Conservation (phyloP, 2,797 vertebrate genomes). For the Heterohyrax brucei region DNA sequence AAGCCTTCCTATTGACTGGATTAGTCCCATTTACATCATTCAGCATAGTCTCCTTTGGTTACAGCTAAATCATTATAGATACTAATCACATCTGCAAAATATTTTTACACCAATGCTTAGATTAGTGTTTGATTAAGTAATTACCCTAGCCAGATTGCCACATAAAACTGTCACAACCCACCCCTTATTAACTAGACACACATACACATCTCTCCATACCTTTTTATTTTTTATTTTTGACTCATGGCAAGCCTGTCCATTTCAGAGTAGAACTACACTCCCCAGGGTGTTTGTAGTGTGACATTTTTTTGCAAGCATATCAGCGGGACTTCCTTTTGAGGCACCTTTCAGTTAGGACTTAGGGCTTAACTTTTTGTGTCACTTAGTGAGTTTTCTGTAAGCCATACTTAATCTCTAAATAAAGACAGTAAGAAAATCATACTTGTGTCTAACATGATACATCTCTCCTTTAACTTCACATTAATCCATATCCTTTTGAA, state of each 20-base stretch:
- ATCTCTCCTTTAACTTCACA: not conserved
- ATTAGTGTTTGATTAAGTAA: not conserved
- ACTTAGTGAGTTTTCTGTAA: not conserved
- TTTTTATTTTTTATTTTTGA: not conserved
- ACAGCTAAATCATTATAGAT: not conserved
- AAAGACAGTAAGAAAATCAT: not conserved
- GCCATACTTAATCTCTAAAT: not conserved
- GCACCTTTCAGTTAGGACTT: not conserved
- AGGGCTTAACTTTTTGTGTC: not conserved
- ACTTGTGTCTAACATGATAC: not conserved
- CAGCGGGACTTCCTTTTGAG: not conserved
- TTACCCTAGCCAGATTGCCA: not conserved
- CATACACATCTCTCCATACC: no score
- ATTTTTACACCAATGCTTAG: not conserved
- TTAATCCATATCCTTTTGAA: not conserved
- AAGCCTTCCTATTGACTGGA: not conserved
- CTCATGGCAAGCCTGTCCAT: not conserved
- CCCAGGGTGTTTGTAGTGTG: not conserved
- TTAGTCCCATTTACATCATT: not conserved
- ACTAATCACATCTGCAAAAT: no score
- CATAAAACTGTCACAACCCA: not conserved
- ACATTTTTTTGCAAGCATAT: not conserved
- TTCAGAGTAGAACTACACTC: not conserved
- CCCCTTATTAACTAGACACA: not conserved
- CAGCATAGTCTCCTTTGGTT: not conserved